Base-by-base conservation (phyloP, 2,888 invertebrate genomes). In the Rambutsinella grinnellia region DNA sequence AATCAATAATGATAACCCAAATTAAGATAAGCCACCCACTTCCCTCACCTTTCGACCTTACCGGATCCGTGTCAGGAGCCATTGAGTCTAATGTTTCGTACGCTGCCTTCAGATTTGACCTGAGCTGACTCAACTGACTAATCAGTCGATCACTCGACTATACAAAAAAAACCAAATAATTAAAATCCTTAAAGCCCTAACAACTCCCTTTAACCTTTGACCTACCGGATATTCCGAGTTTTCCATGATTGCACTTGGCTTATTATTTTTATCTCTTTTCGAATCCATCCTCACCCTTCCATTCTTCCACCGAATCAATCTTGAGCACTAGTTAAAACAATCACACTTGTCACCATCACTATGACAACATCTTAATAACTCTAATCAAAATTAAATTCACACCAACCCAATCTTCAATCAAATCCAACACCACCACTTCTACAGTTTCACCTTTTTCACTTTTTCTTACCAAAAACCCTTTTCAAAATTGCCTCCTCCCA, bases 81-180 rank as follows among this genome's bases (percentile, higher is more conserved):
- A 75, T 68, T 6, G 68, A 62, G 28, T 75, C 75, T 5, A 75
- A 47, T 17, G 75, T 75, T 58, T 67, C 75, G n/a, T 75, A 75
- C 0, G 75, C 75, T 49, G 68, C 75, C 26, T 75, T 68, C 10
- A 75, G 54, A 6, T 62, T 62, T 6, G 63, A 75, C 28, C 75
- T 36, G 13, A 75, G 62, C 28, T 75, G 75, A 51, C 62, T 46
- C 21, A 75, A 46, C 23, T 75, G 75, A 46, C 54, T 49, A 6
- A 68, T 54, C 13, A 75, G 67, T 44, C 68, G 68, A 2, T 75
- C 75, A 2, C 68, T 19, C 8, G 75, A 28, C 75, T 75, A 54
- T 1, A 58, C 5, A 56, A 21, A 56, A 15, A 60, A 36, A 44
- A 21, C 36, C 26, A 51, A 68, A 49, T 10, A 8, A 36, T 3